Evolutionary conservation across 2,113 vertebrate genomes (phyloP).

Genomic region (Paedocypris sp.): DNA sequence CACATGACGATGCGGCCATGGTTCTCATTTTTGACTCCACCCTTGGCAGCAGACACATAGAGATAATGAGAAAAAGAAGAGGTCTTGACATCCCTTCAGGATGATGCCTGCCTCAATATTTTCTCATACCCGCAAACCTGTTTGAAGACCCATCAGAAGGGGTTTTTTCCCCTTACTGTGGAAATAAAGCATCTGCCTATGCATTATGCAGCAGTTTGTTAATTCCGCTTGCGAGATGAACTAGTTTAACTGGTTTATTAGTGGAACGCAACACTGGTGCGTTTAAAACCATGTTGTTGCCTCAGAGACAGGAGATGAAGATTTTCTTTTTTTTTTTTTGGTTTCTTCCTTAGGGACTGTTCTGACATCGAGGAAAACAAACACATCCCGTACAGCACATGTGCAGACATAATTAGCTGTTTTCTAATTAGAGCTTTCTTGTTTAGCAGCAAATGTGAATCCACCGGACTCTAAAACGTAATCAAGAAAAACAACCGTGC

Average conservation of each 20-base stretch:
- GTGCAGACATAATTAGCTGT: background rate
- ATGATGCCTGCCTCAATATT: conserved; percentile 15
- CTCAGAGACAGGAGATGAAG: background rate
- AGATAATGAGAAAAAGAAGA: conserved; percentile 17
- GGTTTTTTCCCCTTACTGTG: background rate
- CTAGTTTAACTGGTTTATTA: background rate
- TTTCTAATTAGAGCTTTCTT: background rate
- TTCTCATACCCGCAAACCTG: background rate
- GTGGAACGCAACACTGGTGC: background rate
- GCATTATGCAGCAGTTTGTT: conserved; percentile 9
- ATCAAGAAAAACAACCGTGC: background rate
- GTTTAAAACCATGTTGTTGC: background rate
- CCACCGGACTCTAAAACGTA: background rate
- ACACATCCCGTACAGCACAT: background rate
- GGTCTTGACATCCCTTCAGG: conserved; percentile 15
- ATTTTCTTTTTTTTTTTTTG: background rate
- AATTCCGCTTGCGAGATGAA: background rate
- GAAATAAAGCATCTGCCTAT: background rate
- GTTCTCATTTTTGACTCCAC: background rate
- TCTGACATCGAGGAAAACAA: background rate
- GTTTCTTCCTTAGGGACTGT: background rate
- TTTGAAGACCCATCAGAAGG: background rate
- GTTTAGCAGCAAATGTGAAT: background rate
- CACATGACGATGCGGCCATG: background rate
- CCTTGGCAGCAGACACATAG: conserved; percentile 5